These are phyloP conservation scores for Porites rus DNA, from an alignment of 92 coral and sea anemone genomes.

Conservation along the genomic window DNA sequence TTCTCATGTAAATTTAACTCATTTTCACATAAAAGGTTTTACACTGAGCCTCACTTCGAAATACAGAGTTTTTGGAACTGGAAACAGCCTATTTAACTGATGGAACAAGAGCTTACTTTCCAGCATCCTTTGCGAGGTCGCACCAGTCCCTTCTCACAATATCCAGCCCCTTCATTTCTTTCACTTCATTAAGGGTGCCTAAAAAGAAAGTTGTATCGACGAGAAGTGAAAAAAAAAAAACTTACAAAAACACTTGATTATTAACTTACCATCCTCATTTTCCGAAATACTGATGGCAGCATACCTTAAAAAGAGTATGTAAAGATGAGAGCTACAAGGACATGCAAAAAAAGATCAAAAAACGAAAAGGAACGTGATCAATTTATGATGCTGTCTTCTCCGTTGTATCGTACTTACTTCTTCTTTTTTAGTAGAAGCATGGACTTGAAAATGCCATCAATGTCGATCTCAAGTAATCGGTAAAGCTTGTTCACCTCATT, in stretches of 20 bases:
- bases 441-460: constrained; percentile 97
- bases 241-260: neutral
- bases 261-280: constrained; percentile 84
- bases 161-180: constrained; percentile 97
- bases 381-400: no score
- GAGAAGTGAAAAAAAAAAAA: neutral
- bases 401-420: constrained; percentile 66
- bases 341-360: neutral
- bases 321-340: no score
- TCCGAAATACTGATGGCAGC: constrained; percentile 91
- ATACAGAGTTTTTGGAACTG: no score
- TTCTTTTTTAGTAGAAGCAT: constrained; percentile 96
- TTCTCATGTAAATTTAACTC: no score
- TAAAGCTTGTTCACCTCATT: constrained; percentile 95
- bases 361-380: neutral
- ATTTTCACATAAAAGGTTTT: no score
- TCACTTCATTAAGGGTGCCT: constrained; percentile 92
- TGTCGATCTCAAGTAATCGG: constrained; percentile 95
- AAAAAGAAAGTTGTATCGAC: neutral
- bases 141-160: constrained; percentile 99
- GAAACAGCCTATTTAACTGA: no score
- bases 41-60: no score
- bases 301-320: constrained; percentile 64
- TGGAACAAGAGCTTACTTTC: constrained; percentile 74
- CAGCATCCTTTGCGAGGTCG: constrained; percentile 98